Evolutionary conservation across 2,888 invertebrate species (phyloP).

Genomic region (Drosophila algonquin): DNA sequence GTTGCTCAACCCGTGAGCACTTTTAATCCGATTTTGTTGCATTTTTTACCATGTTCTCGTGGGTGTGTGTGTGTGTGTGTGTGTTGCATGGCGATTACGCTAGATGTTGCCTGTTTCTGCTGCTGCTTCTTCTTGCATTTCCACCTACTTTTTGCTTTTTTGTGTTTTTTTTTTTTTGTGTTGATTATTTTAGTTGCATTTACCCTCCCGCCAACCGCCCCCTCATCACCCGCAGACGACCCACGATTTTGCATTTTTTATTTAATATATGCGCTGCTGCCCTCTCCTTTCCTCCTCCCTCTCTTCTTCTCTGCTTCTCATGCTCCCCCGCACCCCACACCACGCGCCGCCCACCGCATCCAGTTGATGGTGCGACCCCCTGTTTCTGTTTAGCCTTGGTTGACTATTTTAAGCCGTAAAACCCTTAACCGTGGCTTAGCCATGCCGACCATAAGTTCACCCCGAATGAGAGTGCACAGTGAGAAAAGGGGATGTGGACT

Average conservation of each 20-base stretch:
- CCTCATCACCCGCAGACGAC: constrained; percentile 15
- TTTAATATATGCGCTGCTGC: constrained; percentile 60
- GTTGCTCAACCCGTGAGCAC: constrained; percentile 69
- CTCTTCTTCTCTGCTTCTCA: background rate
- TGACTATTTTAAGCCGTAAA: constrained; percentile 57
- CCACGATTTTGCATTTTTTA: constrained; percentile 60
- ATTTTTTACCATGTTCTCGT: constrained; percentile 60
- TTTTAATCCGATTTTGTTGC: constrained; percentile 76
- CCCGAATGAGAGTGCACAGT: constrained; percentile 45
- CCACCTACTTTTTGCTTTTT: constrained; percentile 38
- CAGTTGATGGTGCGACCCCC: constrained; percentile 32
- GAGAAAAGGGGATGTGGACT: constrained; percentile 38
- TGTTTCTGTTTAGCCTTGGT: constrained; percentile 48
- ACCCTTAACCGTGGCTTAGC: constrained; percentile 61
- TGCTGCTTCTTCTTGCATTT: constrained; percentile 25
- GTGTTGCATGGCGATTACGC: constrained; percentile 64
- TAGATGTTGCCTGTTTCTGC: constrained; percentile 45
- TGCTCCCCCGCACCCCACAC: background rate
- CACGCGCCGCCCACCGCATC: background rate
- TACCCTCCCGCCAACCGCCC: constrained; percentile 18
- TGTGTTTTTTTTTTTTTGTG: constrained; percentile 49
- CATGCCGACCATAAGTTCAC: constrained; percentile 46
- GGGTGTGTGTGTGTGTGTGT: constrained; percentile 42
- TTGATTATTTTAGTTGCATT: constrained; percentile 69
- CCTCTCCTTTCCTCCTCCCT: background rate